A percentile compares a stretch with the other conserved stretches of the same genome.
Evolutionary conservation across 2,888 invertebrate genomes (phyloP).

Genomic region (Megastigmus dorsalis): DNA sequence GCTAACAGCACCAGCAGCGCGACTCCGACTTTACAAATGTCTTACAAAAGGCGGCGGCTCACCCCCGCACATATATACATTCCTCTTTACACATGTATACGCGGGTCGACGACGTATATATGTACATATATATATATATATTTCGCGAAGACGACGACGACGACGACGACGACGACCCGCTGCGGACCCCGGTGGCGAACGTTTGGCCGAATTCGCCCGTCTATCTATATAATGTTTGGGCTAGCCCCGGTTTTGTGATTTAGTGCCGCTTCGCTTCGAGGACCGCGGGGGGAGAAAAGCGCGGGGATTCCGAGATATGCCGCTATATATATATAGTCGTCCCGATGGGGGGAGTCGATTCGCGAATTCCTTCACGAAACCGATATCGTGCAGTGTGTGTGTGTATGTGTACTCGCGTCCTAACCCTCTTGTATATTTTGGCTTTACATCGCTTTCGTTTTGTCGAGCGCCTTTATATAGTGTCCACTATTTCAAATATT

Average conservation of each 20-base stretch:
- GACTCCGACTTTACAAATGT: constrained; percentile 70
- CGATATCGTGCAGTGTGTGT: constrained; percentile 13
- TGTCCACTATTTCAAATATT: constrained; percentile 11
- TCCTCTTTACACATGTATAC: constrained; percentile 1
- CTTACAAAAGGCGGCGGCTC: constrained; percentile 68
- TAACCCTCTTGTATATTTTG: no score
- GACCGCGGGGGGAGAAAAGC: constrained; percentile 44
- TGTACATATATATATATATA: no score
- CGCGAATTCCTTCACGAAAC: constrained; percentile 72
- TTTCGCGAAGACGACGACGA: background rate
- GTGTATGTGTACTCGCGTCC: no score
- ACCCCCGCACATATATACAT: constrained; percentile 46
- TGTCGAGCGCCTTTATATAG: background rate
- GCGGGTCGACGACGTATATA: no score
- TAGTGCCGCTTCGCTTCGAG: constrained; percentile 62
- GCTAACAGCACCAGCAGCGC: no score
- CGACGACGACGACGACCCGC: constrained; percentile 64
- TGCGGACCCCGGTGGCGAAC: constrained; percentile 72
- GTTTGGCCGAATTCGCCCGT: constrained; percentile 66
- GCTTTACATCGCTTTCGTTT: no score
- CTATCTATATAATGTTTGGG: constrained; percentile 69
- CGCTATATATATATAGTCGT: no score
- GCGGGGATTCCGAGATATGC: constrained; percentile 57
- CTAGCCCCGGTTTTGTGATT: constrained; percentile 70
- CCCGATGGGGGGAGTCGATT: constrained; percentile 61